These are phyloP conservation scores for Aphrocallistes beatrix DNA, from an alignment of 37 sponge, comb jelly and placozoan genomes.

Conservation along the genomic window DNA sequence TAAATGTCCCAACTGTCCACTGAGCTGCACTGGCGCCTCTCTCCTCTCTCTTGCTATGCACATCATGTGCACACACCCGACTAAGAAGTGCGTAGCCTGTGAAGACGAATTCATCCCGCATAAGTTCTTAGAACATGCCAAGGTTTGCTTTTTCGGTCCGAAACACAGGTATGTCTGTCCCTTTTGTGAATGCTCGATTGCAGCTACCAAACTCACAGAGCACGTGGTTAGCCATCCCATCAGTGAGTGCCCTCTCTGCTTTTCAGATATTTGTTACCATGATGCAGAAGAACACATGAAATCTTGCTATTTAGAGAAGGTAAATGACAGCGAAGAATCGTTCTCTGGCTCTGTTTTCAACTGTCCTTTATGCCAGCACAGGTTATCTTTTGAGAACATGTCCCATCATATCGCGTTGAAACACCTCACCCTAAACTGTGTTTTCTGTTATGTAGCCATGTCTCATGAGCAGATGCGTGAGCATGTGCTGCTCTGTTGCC, in stretches of 20 bases:
- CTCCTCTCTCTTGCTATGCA: not conserved
- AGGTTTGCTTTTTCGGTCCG: not conserved
- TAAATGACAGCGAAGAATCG: not conserved
- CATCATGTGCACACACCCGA: slow-evolving; percentile 1
- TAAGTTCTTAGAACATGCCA: not conserved
- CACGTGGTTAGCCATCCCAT: not conserved
- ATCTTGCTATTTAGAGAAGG: not conserved
- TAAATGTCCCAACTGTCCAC: not conserved
- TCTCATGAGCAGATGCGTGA: not conserved
- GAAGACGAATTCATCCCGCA: not conserved
- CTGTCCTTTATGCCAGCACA: not conserved
- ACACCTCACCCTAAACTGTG: not conserved
- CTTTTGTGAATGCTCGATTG: not conserved
- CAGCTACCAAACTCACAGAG: not conserved
- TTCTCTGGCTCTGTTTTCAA: not conserved
- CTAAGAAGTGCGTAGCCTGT: not conserved
- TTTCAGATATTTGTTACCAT: not conserved
- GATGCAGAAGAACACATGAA: not conserved
- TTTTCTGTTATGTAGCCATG: not conserved
- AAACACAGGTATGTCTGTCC: not conserved
- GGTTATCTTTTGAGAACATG: not conserved
- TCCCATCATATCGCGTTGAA: not conserved
- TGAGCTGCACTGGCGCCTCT: not conserved
- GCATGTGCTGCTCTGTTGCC: not conserved
- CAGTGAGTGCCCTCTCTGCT: not conserved